These are phyloP conservation scores for Crematogaster levior DNA, from an alignment of 2,888 invertebrate genomes.

Conservation along the genomic window DNA sequence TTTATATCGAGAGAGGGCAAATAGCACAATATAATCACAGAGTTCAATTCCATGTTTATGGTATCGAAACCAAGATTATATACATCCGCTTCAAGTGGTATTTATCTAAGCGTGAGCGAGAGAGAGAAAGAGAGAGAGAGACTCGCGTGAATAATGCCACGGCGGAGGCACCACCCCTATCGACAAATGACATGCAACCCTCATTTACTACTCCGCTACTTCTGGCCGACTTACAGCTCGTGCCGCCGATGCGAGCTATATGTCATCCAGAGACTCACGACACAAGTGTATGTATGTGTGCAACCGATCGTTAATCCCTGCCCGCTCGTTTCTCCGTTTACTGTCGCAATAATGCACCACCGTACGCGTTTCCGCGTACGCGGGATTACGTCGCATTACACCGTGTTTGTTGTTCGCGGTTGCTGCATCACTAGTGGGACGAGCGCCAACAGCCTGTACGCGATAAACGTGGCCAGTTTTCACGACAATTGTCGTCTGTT, in stretches of 20 bases:
- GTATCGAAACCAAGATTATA: slow-evolving; percentile 22
- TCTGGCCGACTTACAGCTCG: slow-evolving; percentile 46
- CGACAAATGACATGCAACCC: slow-evolving; percentile 49
- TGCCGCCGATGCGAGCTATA: slow-evolving; percentile 24
- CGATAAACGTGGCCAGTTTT: slow-evolving; percentile 22
- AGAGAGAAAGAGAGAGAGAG: neutral
- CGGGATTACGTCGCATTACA: slow-evolving; percentile 45
- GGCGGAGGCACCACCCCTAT: slow-evolving; percentile 23
- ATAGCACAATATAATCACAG: slow-evolving; percentile 11
- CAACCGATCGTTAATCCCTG: slow-evolving; percentile 47
- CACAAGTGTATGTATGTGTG: neutral
- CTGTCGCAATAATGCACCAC: slow-evolving; percentile 42
- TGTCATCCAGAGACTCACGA: slow-evolving; percentile 30
- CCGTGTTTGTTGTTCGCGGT: slow-evolving; percentile 4
- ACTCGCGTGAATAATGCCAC: slow-evolving; percentile 43
- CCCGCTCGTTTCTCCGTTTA: slow-evolving; percentile 30
- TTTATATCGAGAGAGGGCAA: neutral
- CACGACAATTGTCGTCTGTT: neutral
- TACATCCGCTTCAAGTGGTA: neutral
- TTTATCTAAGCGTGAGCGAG: neutral
- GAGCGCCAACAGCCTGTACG: neutral
- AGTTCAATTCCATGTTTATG: slow-evolving; percentile 1
- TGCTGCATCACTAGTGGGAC: neutral
- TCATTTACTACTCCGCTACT: slow-evolving; percentile 47
- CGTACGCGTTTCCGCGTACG: slow-evolving; percentile 26